Evolutionary conservation across 2,888 invertebrate species (phyloP).

Genomic region (Harpalus rubripes): DNA sequence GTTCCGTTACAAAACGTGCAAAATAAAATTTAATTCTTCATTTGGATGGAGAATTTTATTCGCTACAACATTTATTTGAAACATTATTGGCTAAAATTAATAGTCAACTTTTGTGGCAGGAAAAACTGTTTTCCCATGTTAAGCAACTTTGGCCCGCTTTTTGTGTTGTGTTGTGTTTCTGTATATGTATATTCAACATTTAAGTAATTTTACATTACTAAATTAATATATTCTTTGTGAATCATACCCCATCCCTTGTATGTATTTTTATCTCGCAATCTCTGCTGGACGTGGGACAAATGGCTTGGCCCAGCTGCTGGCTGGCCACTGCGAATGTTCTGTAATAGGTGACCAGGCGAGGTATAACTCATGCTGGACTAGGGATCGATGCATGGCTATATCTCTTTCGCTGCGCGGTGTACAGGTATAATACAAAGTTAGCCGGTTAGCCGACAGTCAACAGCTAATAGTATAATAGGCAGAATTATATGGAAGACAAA

Average conservation of each 20-base stretch:
- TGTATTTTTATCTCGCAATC: not conserved
- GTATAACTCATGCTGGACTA: constrained; percentile 58
- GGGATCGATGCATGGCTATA: constrained; percentile 61
- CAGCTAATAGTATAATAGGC: not conserved
- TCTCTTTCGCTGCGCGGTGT: constrained; percentile 45
- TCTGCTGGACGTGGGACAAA: constrained; percentile 52
- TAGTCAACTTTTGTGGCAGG: no score
- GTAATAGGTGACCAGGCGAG: constrained; percentile 63
- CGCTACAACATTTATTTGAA: no score
- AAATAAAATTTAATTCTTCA: no score
- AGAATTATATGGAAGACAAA: not conserved
- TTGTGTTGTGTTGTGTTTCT: no score
- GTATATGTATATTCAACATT: no score
- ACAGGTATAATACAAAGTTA: not conserved
- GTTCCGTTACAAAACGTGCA: no score
- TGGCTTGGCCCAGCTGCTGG: constrained; percentile 62
- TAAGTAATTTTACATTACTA: not conserved
- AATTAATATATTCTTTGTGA: not conserved
- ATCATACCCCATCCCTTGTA: not conserved
- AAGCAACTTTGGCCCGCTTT: no score
- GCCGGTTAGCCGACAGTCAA: not conserved
- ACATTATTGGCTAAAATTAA: no score
- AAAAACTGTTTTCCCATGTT: no score
- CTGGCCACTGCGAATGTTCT: constrained; percentile 51
- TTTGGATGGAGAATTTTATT: no score